These are phyloP conservation scores for Pristionchus maxplancki DNA, from an alignment of 2,888 invertebrate genomes.

Conservation along the genomic window DNA sequence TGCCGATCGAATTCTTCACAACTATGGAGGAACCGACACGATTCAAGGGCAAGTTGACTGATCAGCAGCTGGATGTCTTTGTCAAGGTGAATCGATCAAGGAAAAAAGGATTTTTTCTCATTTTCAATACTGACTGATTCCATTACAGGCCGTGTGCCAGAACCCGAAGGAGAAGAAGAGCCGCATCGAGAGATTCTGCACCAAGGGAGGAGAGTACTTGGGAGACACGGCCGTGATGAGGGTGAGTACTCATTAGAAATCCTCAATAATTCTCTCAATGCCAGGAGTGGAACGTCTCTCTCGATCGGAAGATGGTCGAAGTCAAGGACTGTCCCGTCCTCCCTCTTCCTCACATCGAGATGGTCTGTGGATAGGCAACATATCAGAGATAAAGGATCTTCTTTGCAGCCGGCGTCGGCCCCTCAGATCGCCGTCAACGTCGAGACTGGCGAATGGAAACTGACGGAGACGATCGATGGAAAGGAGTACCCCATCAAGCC, in stretches of 20 bases:
- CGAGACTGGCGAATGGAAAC: slow-evolving; percentile 16
- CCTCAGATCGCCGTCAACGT: not conserved
- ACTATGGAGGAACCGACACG: not conserved
- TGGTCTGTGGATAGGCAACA: not conserved
- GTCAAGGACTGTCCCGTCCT: slow-evolving; percentile 18
- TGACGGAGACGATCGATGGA: not conserved
- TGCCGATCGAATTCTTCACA: slow-evolving; percentile 17
- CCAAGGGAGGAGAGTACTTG: not conserved
- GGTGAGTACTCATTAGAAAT: not conserved
- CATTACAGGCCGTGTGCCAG: not conserved
- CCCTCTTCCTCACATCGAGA: slow-evolving; percentile 11
- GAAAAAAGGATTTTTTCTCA: not conserved
- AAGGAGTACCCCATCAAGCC: not conserved
- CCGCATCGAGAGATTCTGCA: slow-evolving; percentile 24
- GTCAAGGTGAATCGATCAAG: not conserved
- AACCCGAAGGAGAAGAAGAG: slow-evolving; percentile 23
- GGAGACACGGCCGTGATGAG: not conserved
- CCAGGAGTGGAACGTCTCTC: not conserved
- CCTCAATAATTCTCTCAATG: not conserved
- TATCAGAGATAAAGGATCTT: no score
- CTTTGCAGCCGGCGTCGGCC: not conserved
- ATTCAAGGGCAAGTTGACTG: slow-evolving; percentile 21
- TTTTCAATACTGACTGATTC: not conserved
- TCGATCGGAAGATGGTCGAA: slow-evolving; percentile 34
- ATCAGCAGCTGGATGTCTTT: slow-evolving; percentile 1